phyloP scores from a whole-genome alignment of 37 sponge, comb jelly and placozoan species.

The Crambe crambe region DNA sequence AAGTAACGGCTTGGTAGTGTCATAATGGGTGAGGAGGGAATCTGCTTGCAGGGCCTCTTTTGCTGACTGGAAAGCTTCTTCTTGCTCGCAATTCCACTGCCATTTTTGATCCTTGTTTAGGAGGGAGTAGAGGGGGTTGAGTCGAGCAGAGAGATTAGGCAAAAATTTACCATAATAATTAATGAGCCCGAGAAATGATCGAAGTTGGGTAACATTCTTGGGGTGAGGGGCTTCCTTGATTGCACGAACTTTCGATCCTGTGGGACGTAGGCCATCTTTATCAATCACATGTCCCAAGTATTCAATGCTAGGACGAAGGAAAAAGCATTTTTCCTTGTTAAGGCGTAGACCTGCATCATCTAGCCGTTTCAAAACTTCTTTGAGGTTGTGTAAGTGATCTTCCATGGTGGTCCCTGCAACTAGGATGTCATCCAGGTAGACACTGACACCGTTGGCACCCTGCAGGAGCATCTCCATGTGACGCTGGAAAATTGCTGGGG shows the following conservation, averaged over 20 bases:
- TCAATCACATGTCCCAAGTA: conserved; percentile 1
- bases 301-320: neutral
- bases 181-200: neutral
- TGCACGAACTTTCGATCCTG: neutral
- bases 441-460: neutral
- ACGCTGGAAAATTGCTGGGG: neutral
- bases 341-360: neutral
- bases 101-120: conserved; percentile 15
- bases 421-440: neutral
- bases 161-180: conserved; percentile 6
- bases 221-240: conserved; percentile 7
- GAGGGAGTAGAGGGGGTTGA: conserved; percentile 40
- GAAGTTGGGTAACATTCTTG: neutral
- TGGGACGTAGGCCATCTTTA: neutral
- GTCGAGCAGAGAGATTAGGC: conserved; percentile 27
- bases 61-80: conserved; percentile 36
- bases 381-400: neutral
- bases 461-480: neutral
- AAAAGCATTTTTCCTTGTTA: neutral
- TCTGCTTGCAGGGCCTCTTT: conserved; percentile 24
- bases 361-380: neutral
- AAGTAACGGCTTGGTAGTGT: conserved; percentile 26
- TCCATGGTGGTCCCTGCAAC: neutral
- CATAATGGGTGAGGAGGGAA: conserved; percentile 28
- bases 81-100: conserved; percentile 28